Percentiles rank a stretch among this genome's conserved stretches.
Conservation (phyloP, 2,888 invertebrate species). For the Lasioglossum malachurum region DNA sequence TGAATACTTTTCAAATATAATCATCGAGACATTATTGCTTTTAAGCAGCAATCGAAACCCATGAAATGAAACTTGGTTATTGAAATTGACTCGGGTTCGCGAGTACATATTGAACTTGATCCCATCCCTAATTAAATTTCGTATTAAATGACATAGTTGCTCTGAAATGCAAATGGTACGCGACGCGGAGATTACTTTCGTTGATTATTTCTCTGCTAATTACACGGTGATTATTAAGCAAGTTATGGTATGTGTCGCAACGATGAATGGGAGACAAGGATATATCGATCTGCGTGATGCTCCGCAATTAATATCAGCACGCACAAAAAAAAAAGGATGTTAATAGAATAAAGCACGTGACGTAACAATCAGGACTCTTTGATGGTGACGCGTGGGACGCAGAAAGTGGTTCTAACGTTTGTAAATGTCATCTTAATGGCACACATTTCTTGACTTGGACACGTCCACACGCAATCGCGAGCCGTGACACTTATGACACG, state of each 20-base stretch:
- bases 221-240: not conserved
- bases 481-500: slow-evolving; percentile 29
- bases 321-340: slow-evolving; percentile 28
- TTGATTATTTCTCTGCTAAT: not conserved
- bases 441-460: slow-evolving; percentile 52
- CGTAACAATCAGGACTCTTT: slow-evolving; percentile 51
- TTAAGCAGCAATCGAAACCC: too few relatives aligned
- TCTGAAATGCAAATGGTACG: not conserved
- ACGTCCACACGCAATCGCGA: slow-evolving; percentile 36
- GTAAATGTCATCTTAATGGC: slow-evolving; percentile 73
- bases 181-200: not conserved
- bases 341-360: slow-evolving; percentile 57
- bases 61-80: too few relatives aligned
- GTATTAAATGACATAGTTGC: not conserved
- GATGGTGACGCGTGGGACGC: slow-evolving; percentile 65
- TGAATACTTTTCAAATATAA: too few relatives aligned
- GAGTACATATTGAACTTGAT: too few relatives aligned
- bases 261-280: not conserved
- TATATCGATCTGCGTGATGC: slow-evolving; percentile 24
- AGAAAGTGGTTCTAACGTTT: slow-evolving; percentile 57
- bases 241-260: not conserved
- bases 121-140: not conserved
- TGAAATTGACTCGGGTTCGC: too few relatives aligned
- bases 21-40: too few relatives aligned
- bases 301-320: slow-evolving; percentile 35